A percentile compares a stretch with the other conserved stretches of the same genome.
phyloP scores from a whole-genome alignment of 2,113 vertebrate genomes.

The Burhinus bistriatus region DNA sequence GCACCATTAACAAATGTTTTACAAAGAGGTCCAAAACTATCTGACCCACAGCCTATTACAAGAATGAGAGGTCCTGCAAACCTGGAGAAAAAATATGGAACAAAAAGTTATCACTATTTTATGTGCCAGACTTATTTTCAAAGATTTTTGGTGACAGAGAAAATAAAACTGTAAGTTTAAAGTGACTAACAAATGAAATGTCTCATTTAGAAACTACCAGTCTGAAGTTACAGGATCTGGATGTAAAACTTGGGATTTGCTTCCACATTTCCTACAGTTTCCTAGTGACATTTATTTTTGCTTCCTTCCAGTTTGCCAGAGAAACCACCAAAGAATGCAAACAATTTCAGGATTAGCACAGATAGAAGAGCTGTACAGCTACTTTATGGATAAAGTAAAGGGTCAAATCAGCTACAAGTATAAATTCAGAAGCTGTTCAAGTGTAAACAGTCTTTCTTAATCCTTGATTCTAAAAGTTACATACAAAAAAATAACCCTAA shows the following conservation, averaged over 20 bases:
- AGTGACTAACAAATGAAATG: not conserved
- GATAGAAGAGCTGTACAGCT: not conserved
- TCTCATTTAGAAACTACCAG: not conserved
- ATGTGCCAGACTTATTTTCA: not conserved
- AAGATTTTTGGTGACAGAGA: not conserved
- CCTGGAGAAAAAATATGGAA: not conserved
- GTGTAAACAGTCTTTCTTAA: not conserved
- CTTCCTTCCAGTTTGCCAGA: not conserved
- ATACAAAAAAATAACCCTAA: not conserved
- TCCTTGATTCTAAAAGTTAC: not conserved
- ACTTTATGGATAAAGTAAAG: not conserved
- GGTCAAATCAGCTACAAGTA: not conserved
- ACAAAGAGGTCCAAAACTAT: not conserved
- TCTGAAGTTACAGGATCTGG: not conserved
- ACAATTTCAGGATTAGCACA: not conserved
- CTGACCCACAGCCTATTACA: not conserved
- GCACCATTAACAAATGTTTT: not conserved
- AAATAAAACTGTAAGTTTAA: not conserved
- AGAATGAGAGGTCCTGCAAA: not conserved
- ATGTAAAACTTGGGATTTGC: not conserved
- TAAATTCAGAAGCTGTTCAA: not conserved
- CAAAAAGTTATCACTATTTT: not conserved
- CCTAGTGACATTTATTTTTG: not conserved
- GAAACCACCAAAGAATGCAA: not conserved
- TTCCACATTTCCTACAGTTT: not conserved